A percentile compares a stretch with the other conserved stretches of the same genome.
Conservation (phyloP, 2,888 invertebrate genomes). For the Watsonalla binaria region DNA sequence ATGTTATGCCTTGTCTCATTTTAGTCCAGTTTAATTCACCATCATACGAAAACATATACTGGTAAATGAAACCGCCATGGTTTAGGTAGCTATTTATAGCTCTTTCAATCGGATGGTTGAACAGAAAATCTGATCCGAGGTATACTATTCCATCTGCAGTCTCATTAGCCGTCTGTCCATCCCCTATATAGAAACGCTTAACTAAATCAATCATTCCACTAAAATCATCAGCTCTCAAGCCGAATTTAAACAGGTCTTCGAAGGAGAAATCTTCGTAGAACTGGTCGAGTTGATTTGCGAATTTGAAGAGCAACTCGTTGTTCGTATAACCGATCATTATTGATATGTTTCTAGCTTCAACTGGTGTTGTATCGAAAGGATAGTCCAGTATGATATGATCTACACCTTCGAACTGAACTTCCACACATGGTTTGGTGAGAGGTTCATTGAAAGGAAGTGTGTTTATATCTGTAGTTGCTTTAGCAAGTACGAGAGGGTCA, state of each 20-base stretch:
- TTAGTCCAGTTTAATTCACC: constrained; percentile 33
- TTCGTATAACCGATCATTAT: constrained; percentile 16
- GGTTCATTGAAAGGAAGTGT: constrained; percentile 9
- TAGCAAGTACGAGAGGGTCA: constrained; percentile 9
- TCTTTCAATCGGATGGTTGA: constrained; percentile 26
- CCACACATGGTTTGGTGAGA: constrained; percentile 18
- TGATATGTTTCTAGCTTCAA: constrained; percentile 8
- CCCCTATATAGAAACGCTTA: constrained; percentile 30
- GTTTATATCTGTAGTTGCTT: constrained; percentile 7
- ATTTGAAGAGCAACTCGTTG: constrained; percentile 18
- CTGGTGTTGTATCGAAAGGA: constrained; percentile 11
- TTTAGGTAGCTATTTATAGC: constrained; percentile 22
- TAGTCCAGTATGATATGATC: constrained; percentile 14
- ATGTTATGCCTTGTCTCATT: constrained; percentile 14
- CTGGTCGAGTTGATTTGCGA: constrained; percentile 8
- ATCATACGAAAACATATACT: constrained; percentile 36
- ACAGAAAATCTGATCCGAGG: constrained; percentile 29
- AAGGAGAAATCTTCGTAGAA: constrained; percentile 14
- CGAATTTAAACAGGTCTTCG: constrained; percentile 9
- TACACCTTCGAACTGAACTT: constrained; percentile 14
- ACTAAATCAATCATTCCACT: constrained; percentile 13
- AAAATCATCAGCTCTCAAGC: constrained; percentile 14
- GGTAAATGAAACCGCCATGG: constrained; percentile 20
- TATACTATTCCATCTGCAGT: constrained; percentile 15
- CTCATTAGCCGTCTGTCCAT: constrained; percentile 13